Evolutionary conservation across 1,140 invertebrate species (phyloP).

Genomic region (Drosophila leontia): DNA sequence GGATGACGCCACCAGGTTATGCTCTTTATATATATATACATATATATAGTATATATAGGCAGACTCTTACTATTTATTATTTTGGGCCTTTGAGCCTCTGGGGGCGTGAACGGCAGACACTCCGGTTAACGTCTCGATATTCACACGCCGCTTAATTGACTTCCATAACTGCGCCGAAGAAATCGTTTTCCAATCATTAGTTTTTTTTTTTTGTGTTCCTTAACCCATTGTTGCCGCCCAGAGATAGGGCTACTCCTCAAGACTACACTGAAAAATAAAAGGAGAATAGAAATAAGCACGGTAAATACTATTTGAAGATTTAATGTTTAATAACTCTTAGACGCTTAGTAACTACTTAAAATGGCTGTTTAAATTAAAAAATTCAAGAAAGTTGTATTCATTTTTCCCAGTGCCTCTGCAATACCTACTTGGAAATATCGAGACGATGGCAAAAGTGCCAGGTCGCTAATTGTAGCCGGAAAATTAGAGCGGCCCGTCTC

Average conservation of each 20-base stretch:
- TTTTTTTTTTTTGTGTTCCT: constrained; percentile 12
- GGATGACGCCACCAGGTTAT: constrained; percentile 63
- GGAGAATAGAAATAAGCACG: neutral
- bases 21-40: constrained; percentile 13
- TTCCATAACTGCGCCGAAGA: constrained; percentile 50
- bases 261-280: neutral
- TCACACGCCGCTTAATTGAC: constrained; percentile 78
- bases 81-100: constrained; percentile 2
- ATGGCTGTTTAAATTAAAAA: no score
- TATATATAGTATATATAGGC: neutral
- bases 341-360: no score
- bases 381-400: no score
- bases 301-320: no score
- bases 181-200: constrained; percentile 75
- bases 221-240: constrained; percentile 26
- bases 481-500: constrained; percentile 52
- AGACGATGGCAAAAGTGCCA: constrained; percentile 76
- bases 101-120: constrained; percentile 59
- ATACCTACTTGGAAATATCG: constrained; percentile 59
- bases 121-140: constrained; percentile 55
- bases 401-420: constrained; percentile 15
- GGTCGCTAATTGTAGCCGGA: constrained; percentile 67
- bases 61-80: constrained; percentile 12
- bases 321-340: no score
- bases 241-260: constrained; percentile 17